Percentiles rank a stretch among this genome's conserved stretches.
These are phyloP conservation scores for Drosophila pandora DNA, from an alignment of 1,140 invertebrate species.

Conservation along the genomic window DNA sequence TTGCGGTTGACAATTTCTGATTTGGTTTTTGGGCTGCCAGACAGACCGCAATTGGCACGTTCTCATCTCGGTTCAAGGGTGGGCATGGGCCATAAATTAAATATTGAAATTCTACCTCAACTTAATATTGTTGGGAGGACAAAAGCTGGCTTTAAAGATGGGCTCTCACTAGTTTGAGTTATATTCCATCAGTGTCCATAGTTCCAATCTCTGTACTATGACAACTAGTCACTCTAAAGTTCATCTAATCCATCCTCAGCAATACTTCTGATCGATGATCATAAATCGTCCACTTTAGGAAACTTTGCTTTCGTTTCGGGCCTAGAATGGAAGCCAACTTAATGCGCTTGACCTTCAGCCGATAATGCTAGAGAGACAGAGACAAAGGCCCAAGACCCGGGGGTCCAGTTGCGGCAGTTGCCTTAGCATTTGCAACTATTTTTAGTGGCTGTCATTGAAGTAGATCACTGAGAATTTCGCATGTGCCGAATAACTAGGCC, in stretches of 20 bases:
- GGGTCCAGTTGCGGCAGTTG: constrained; percentile 13
- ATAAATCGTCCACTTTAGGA: constrained; percentile 41
- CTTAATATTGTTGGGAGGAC: constrained; percentile 11
- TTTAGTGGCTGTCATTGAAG: constrained; percentile 57
- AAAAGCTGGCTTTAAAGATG: neutral
- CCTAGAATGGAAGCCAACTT: constrained; percentile 56
- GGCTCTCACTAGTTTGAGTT: no score
- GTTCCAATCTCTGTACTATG: no score
- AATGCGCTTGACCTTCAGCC: constrained; percentile 70
- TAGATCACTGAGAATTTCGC: constrained; percentile 77
- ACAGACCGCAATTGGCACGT: constrained; percentile 76
- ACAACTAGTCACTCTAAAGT: constrained; percentile 4
- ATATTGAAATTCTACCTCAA: constrained; percentile 26
- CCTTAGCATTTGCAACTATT: constrained; percentile 5
- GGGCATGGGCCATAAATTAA: constrained; percentile 20
- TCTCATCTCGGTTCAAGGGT: constrained; percentile 66
- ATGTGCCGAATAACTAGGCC: constrained; percentile 75
- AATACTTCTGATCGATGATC: constrained; percentile 39
- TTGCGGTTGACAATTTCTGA: constrained; percentile 64
- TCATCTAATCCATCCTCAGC: constrained; percentile 14
- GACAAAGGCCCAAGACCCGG: constrained; percentile 14
- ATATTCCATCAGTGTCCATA: neutral
- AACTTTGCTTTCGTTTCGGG: constrained; percentile 63
- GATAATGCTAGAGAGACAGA: constrained; percentile 21
- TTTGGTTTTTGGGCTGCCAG: constrained; percentile 58